These are phyloP conservation scores for Saccostrea glomerata DNA, from an alignment of 1,140 invertebrate species.

Conservation along the genomic window DNA sequence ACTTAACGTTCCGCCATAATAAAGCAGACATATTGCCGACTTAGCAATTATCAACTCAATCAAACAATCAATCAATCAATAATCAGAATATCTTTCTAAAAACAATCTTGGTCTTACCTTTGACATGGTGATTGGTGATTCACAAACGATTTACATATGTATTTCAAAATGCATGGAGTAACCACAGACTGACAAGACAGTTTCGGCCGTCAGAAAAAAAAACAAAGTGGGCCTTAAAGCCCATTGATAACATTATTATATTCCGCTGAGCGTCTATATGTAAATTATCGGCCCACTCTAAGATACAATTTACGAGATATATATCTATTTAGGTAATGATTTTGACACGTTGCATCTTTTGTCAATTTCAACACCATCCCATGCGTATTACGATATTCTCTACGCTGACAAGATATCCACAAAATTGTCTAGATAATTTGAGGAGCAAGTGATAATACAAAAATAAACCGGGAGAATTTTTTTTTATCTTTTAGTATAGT, in stretches of 20 bases:
- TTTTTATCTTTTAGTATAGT: neutral
- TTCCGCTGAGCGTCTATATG: neutral
- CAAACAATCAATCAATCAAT: no score
- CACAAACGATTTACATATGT: neutral
- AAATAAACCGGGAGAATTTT: neutral
- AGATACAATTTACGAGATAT: neutral
- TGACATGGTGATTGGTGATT: slow-evolving; percentile 17
- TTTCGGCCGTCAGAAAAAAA: neutral
- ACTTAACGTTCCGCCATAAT: no score
- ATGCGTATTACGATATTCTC: neutral
- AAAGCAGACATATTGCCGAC: no score
- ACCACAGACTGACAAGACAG: neutral
- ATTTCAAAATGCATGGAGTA: neutral
- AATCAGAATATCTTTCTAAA: no score
- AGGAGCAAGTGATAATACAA: neutral
- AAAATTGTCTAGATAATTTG: neutral
- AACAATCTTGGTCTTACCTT: neutral
- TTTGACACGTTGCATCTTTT: neutral
- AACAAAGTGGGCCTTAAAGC: neutral
- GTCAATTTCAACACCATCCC: slow-evolving; percentile 1
- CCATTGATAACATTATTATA: neutral
- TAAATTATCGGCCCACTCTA: neutral
- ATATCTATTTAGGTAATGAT: neutral
- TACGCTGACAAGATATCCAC: neutral
- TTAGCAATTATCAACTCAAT: no score